These are phyloP conservation scores for Prinia subflava DNA, from an alignment of 2,113 vertebrate genomes.

Conservation along the genomic window DNA sequence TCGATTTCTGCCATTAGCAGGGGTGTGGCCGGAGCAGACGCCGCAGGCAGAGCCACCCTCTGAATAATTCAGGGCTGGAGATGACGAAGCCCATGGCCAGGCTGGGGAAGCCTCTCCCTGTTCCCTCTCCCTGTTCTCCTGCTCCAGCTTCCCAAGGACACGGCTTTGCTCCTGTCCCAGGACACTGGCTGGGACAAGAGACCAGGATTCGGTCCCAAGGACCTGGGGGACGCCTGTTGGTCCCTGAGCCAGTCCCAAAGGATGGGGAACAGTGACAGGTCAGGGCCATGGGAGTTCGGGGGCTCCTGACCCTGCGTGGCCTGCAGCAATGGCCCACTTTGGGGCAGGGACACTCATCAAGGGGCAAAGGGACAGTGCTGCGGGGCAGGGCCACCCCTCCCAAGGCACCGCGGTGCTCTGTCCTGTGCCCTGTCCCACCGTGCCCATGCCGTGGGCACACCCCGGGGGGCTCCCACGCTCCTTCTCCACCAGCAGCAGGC, in stretches of 20 bases:
- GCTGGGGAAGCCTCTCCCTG: neutral
- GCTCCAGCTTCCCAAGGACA: neutral
- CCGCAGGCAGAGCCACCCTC: conserved; percentile 13
- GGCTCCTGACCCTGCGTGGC: neutral
- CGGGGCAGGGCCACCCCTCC: neutral
- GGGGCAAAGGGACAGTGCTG: neutral
- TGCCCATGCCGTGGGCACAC: neutral
- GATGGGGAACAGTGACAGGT: neutral
- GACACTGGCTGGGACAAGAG: rapidly evolving
- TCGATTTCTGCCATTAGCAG: conserved; percentile 71
- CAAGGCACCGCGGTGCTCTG: neutral
- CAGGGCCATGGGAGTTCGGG: rapidly evolving
- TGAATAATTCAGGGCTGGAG: conserved; percentile 71
- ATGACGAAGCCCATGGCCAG: conserved; percentile 42
- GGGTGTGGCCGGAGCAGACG: conserved; percentile 26
- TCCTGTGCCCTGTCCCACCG: neutral
- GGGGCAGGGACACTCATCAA: neutral
- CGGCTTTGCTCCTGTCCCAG: neutral
- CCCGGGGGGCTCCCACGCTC: neutral
- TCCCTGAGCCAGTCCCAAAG: neutral
- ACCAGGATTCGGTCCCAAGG: rapidly evolving
- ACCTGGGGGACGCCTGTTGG: rapidly evolving
- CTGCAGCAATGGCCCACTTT: rapidly evolving
- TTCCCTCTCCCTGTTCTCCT: neutral
- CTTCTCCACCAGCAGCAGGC: rapidly evolving